Conservation (phyloP, 2,113 vertebrate genomes). For the Nycticebus coucang region DNA sequence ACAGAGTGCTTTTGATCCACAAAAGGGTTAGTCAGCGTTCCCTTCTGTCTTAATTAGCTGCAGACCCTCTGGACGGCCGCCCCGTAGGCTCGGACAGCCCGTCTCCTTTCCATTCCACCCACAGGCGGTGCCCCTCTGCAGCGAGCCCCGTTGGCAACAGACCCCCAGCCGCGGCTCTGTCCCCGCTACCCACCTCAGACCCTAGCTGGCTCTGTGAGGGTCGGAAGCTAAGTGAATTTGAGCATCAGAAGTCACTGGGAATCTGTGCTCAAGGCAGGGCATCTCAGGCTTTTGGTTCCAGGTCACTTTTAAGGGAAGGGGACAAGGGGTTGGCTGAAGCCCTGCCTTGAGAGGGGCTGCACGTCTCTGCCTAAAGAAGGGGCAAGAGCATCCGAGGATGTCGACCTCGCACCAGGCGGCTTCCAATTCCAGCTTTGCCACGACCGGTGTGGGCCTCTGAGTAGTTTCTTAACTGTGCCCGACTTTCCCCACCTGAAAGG, state of each 20-base stretch:
- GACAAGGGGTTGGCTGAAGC: background rate
- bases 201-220: rapidly evolving
- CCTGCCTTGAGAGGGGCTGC: rapidly evolving
- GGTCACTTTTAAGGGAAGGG: background rate
- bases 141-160: conserved; percentile 44
- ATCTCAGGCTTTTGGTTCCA: background rate
- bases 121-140: background rate
- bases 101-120: conserved; percentile 80
- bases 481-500: rapidly evolving
- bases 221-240: background rate
- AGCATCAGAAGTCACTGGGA: background rate
- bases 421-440: rapidly evolving
- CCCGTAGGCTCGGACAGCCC: conserved; percentile 70
- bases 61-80: conserved; percentile 79
- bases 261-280: background rate
- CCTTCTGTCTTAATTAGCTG: conserved; percentile 83
- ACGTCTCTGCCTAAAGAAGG: rapidly evolving
- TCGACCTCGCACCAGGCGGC: rapidly evolving
- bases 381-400: no score
- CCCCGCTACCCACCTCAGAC: background rate
- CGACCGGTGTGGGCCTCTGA: no score
- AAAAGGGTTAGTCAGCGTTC: conserved; percentile 86
- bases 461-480: background rate
- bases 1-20: conserved; percentile 76
- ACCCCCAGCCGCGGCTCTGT: background rate